These are phyloP conservation scores for Cyphomyrus plagiostoma DNA, from an alignment of 2,113 vertebrate species.

Conservation along the genomic window DNA sequence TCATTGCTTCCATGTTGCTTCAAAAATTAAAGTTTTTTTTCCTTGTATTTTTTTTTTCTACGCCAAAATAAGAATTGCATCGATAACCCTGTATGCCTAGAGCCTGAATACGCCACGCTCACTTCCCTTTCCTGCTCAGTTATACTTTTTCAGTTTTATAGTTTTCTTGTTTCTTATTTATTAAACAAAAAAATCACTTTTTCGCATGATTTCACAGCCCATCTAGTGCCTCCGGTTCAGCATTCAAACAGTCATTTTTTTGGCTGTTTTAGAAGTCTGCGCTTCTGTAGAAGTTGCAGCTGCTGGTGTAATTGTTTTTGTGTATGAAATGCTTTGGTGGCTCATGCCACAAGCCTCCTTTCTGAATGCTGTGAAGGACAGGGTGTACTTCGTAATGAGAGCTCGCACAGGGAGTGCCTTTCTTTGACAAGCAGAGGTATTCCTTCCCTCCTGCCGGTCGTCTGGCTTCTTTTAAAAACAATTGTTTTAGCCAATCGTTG, in stretches of 20 bases:
- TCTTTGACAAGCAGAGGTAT: background rate
- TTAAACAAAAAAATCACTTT: slow-evolving; percentile 27
- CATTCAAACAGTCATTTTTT: slow-evolving; percentile 31
- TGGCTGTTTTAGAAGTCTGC: background rate
- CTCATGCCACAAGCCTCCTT: background rate
- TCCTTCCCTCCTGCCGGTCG: background rate
- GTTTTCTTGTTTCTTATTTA: background rate
- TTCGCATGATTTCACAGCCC: slow-evolving; percentile 31
- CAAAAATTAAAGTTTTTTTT: background rate
- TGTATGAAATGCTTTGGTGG: slow-evolving; percentile 10
- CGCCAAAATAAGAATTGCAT: background rate
- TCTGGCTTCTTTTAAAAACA: slow-evolving; percentile 9
- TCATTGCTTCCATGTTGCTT: background rate
- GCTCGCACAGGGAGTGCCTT: background rate
- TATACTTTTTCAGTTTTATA: background rate
- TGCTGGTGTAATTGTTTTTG: background rate
- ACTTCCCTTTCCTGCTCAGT: background rate
- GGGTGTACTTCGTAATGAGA: background rate
- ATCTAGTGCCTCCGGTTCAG: background rate
- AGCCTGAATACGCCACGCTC: background rate
- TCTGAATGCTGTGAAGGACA: background rate
- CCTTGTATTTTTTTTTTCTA: background rate
- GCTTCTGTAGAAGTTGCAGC: background rate
- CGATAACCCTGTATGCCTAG: background rate
- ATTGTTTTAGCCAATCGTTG: background rate